Evolutionary conservation across 2,888 invertebrate genomes (phyloP).

Genomic region (Drosophila kambysellisi): DNA sequence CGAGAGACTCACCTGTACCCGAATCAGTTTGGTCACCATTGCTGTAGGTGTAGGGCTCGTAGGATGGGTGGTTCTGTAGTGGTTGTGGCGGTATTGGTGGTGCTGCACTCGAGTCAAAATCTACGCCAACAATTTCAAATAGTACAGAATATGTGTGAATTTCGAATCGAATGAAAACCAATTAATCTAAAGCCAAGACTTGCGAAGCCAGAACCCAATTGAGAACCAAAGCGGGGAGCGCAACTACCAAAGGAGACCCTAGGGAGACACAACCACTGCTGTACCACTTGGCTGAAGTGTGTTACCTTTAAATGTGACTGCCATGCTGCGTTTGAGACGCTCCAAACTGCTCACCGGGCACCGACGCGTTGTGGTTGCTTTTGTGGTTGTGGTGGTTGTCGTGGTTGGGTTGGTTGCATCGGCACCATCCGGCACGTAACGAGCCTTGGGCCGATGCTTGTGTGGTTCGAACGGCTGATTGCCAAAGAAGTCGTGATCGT

Average conservation of each 20-base stretch:
- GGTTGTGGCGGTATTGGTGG: slow-evolving; percentile 87
- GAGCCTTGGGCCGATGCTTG: slow-evolving; percentile 90
- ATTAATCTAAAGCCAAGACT: slow-evolving; percentile 26
- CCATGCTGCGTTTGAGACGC: slow-evolving; percentile 70
- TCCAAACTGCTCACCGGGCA: slow-evolving; percentile 85
- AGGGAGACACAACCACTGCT: slow-evolving; percentile 47
- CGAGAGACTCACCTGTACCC: slow-evolving; percentile 48
- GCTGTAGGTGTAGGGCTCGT: slow-evolving; percentile 84
- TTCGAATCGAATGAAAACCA: slow-evolving; percentile 54
- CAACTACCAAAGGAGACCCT: slow-evolving; percentile 7
- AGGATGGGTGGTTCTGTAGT: slow-evolving; percentile 85
- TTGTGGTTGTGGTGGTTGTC: slow-evolving; percentile 87
- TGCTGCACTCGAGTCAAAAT: slow-evolving; percentile 80
- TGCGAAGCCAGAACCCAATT: slow-evolving; percentile 6
- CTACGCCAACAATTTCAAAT: slow-evolving; percentile 70
- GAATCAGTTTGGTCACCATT: slow-evolving; percentile 48
- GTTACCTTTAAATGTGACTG: slow-evolving; percentile 84
- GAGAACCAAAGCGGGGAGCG: slow-evolving; percentile 27
- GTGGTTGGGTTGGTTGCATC: slow-evolving; percentile 84
- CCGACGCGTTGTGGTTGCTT: slow-evolving; percentile 67
- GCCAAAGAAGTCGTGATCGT: slow-evolving; percentile 86
- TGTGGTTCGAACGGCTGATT: slow-evolving; percentile 90
- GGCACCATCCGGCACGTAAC: slow-evolving; percentile 89
- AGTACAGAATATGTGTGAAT: slow-evolving; percentile 47
- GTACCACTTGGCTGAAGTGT: slow-evolving; percentile 1